Evolutionary conservation across 2,113 vertebrate genomes (phyloP).

Genomic region (Nyctibius bracteatus): DNA sequence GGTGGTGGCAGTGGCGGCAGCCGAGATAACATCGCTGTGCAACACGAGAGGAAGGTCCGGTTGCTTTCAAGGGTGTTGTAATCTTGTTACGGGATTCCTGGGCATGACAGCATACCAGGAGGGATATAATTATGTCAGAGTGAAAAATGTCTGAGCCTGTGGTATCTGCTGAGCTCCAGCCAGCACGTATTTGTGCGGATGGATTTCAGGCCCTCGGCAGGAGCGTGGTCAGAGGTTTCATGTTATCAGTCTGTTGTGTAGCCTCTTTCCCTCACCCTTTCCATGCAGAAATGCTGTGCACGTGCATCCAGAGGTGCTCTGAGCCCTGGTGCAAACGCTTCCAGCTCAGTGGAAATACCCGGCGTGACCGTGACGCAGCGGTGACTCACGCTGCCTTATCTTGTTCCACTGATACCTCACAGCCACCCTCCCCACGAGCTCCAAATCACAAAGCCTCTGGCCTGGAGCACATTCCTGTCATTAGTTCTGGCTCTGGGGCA

Average conservation of each 20-base stretch:
- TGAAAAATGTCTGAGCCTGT: neutral
- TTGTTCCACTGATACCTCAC: neutral
- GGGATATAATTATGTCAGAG: neutral
- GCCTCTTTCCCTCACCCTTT: neutral
- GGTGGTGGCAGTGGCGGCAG: neutral
- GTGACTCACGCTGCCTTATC: neutral
- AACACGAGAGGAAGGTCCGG: neutral
- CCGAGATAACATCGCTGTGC: neutral
- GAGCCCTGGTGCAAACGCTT: neutral
- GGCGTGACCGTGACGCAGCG: accelerated
- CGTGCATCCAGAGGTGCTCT: neutral
- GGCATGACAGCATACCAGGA: neutral
- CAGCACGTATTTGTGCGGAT: accelerated
- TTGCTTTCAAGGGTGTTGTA: neutral
- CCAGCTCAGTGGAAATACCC: neutral
- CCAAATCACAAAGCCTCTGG: neutral
- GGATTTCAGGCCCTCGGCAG: accelerated
- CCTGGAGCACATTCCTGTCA: neutral
- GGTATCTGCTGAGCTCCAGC: neutral
- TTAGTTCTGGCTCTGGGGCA: neutral
- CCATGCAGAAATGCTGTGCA: neutral
- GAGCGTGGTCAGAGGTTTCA: neutral
- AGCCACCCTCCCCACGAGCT: neutral
- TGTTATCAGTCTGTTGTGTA: accelerated
- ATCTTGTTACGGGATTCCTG: neutral